A percentile compares a stretch with the other conserved stretches of the same genome.
These are phyloP conservation scores for Zeus faber DNA, from an alignment of 2,113 vertebrate species.

Conservation along the genomic window DNA sequence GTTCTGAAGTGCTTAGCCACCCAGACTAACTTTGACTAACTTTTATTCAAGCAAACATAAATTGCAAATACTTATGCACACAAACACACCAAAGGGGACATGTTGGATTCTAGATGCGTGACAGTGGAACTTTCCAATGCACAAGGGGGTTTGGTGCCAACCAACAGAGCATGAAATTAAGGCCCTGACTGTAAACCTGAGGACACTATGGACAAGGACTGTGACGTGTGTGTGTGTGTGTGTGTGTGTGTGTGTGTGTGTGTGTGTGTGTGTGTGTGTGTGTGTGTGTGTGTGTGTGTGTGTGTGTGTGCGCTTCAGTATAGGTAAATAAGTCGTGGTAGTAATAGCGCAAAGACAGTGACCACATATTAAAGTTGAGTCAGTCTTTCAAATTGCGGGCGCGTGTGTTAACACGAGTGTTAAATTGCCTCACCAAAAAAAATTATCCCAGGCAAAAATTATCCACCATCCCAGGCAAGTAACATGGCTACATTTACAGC, in stretches of 20 bases:
- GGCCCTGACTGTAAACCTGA: conserved; percentile 54
- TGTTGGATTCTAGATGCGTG: conserved; percentile 48
- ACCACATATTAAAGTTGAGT: neutral
- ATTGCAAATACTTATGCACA: neutral
- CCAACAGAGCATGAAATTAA: conserved; percentile 72
- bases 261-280: conserved; percentile 2
- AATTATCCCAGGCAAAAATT: too few species aligned
- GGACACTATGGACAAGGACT: too few species aligned
- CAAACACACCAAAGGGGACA: conserved; percentile 13
- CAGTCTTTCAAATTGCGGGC: too few species aligned
- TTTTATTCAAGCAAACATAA: too few species aligned
- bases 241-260: conserved; percentile 12
- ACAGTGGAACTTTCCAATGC: conserved; percentile 47
- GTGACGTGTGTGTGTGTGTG: too few species aligned
- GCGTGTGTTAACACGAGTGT: too few species aligned
- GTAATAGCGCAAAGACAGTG: neutral
- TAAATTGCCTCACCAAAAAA: too few species aligned
- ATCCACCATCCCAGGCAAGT: too few species aligned
- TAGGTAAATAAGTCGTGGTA: too few species aligned
- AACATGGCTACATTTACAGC: too few species aligned
- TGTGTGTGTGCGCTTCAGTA: neutral
- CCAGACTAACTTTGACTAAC: too few species aligned
- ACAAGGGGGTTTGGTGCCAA: conserved; percentile 7
- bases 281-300: neutral
- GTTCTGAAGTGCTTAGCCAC: too few species aligned